These are phyloP conservation scores for Euzophera pinguis DNA, from an alignment of 2,888 invertebrate species.

Conservation along the genomic window DNA sequence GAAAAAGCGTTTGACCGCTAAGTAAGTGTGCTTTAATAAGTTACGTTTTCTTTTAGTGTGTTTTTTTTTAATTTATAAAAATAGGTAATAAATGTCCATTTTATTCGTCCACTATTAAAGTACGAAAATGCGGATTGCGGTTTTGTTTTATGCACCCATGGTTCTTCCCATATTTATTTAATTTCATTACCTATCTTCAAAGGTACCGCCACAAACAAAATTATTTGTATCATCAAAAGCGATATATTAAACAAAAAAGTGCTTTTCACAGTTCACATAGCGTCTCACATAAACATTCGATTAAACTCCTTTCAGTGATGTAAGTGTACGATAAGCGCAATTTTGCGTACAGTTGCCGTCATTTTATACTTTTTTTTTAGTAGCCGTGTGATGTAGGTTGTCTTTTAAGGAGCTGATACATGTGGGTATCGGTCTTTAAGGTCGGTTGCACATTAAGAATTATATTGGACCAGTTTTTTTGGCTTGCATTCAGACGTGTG, in stretches of 20 bases:
- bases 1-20: no score
- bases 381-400: slow-evolving; percentile 35
- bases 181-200: not conserved
- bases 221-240: slow-evolving; percentile 3
- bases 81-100: no score
- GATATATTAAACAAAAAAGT: slow-evolving; percentile 1
- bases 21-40: no score
- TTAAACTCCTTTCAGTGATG: slow-evolving; percentile 44
- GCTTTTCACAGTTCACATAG: slow-evolving; percentile 16
- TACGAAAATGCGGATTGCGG: no score
- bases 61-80: no score
- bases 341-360: slow-evolving; percentile 41
- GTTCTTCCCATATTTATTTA: not conserved
- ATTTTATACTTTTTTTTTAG: slow-evolving; percentile 36
- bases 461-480: slow-evolving; percentile 39
- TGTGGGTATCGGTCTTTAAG: slow-evolving; percentile 45
- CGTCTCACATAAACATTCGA: slow-evolving; percentile 39
- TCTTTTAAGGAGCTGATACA: slow-evolving; percentile 46
- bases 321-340: slow-evolving; percentile 48
- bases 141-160: no score
- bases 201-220: not conserved
- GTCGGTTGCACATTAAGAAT: slow-evolving; percentile 43
- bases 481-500: slow-evolving; percentile 25
- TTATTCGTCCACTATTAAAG: no score
- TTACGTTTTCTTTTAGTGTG: no score